Conservation (phyloP, 2,113 vertebrate genomes). For the Herpetotheres cachinnans region DNA sequence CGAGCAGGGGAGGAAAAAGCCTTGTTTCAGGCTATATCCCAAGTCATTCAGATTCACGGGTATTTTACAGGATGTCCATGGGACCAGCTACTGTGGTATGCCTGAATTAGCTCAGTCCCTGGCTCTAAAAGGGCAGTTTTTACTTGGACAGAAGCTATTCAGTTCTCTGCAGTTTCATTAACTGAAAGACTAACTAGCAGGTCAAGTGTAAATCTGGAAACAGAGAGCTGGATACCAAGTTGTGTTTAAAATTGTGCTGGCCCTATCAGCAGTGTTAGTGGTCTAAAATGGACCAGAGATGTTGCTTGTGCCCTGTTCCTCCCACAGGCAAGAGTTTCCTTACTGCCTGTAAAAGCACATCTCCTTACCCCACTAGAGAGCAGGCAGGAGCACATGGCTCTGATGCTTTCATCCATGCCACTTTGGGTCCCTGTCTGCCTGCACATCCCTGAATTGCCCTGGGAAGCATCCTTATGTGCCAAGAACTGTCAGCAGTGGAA, state of each 20-base stretch:
- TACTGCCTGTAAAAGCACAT: neutral
- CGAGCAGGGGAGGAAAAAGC: neutral
- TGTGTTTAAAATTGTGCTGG: neutral
- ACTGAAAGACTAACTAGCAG: neutral
- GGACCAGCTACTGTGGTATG: neutral
- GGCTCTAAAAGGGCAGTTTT: neutral
- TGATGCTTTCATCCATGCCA: neutral
- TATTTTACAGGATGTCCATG: neutral
- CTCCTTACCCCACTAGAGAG: neutral
- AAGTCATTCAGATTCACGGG: neutral
- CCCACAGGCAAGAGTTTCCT: neutral
- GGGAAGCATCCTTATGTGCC: fast-evolving
- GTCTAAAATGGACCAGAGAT: neutral
- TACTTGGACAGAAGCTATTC: neutral
- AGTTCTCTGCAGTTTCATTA: neutral
- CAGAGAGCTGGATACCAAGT: neutral
- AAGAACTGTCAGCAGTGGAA: neutral
- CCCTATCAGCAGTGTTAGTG: neutral
- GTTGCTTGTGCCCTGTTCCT: neutral
- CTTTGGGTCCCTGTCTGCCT: neutral
- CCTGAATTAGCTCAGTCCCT: neutral
- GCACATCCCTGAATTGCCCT: neutral
- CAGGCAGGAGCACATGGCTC: neutral
- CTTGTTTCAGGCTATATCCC: neutral
- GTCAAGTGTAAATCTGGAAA: neutral